Conservation (phyloP, 2,888 invertebrate species). For the Aproaerema taeniolella region DNA sequence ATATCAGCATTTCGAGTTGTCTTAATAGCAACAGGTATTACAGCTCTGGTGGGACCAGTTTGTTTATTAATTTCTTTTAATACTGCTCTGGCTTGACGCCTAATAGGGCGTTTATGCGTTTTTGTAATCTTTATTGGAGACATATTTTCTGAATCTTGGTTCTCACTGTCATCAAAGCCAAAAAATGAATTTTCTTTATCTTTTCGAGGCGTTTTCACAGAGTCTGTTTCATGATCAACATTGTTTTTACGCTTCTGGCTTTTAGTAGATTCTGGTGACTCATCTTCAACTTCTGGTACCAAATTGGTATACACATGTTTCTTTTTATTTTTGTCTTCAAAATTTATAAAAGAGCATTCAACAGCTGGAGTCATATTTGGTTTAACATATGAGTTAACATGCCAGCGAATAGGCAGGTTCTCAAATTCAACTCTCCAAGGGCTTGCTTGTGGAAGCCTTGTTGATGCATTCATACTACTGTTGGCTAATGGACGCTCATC, state of each 20-base stretch:
- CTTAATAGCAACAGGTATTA: slow-evolving; percentile 40
- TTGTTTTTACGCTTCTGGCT: slow-evolving; percentile 23
- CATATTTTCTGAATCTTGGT: slow-evolving; percentile 54
- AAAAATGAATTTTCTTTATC: slow-evolving; percentile 52
- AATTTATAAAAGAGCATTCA: slow-evolving; percentile 59
- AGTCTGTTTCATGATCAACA: slow-evolving; percentile 17
- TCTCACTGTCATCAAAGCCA: slow-evolving; percentile 66
- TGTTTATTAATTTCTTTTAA: slow-evolving; percentile 50
- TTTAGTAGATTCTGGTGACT: slow-evolving; percentile 35
- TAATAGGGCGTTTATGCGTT: slow-evolving; percentile 33
- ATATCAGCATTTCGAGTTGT: slow-evolving; percentile 37
- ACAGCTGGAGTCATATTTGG: slow-evolving; percentile 71
- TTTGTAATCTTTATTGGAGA: slow-evolving; percentile 43
- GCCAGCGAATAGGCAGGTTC: slow-evolving; percentile 64
- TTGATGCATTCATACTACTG: slow-evolving; percentile 61
- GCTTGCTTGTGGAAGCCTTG: slow-evolving; percentile 51
- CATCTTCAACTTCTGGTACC: slow-evolving; percentile 35
- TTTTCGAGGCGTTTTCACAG: slow-evolving; percentile 25
- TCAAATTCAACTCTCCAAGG: slow-evolving; percentile 69
- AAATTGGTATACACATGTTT: slow-evolving; percentile 68
- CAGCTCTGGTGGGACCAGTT: slow-evolving; percentile 42
- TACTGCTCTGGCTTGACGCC: slow-evolving; percentile 38
- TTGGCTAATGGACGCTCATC: slow-evolving; percentile 63
- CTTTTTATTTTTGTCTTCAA: slow-evolving; percentile 44
- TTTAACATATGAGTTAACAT: slow-evolving; percentile 60